These are phyloP conservation scores for Mastomys coucha DNA, from an alignment of 2,113 vertebrate genomes.

Conservation along the genomic window DNA sequence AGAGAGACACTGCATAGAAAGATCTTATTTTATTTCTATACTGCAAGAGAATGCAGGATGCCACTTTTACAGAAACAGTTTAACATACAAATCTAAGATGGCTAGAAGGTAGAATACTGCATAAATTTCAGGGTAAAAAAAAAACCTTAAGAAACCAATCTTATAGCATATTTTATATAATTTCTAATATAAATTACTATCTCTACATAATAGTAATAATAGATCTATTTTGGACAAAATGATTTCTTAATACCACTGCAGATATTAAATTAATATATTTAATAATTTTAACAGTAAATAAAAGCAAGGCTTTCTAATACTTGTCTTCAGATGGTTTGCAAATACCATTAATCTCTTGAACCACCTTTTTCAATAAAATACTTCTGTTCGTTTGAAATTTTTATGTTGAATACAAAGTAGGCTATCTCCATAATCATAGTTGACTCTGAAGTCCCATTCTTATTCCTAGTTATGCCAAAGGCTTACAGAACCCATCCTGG, in stretches of 20 bases:
- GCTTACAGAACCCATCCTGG: background rate
- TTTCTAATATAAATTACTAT: slow-evolving; percentile 59
- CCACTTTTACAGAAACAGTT: background rate
- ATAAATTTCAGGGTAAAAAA: background rate
- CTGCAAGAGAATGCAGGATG: background rate
- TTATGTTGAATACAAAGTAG: slow-evolving; percentile 55
- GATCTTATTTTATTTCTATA: slow-evolving; percentile 3
- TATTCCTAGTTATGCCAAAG: slow-evolving; percentile 66
- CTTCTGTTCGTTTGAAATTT: slow-evolving; percentile 62
- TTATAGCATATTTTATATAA: background rate
- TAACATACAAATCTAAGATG: background rate
- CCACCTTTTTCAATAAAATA: slow-evolving; percentile 64
- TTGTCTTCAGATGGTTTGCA: slow-evolving; percentile 65
- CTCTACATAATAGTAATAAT: slow-evolving; percentile 56
- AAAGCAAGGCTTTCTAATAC: slow-evolving; percentile 60
- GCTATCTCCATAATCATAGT: slow-evolving; percentile 62
- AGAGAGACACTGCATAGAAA: background rate
- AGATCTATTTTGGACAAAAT: background rate
- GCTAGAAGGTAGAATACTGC: background rate
- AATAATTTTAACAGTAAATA: slow-evolving; percentile 54
- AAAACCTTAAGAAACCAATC: slow-evolving; percentile 17
- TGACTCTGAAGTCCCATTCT: slow-evolving; percentile 48
- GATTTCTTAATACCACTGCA: slow-evolving; percentile 22
- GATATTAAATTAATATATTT: background rate
- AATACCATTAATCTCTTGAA: slow-evolving; percentile 63